phyloP scores from a whole-genome alignment of 2,888 invertebrate genomes.

The Plagiodera versicolora region DNA sequence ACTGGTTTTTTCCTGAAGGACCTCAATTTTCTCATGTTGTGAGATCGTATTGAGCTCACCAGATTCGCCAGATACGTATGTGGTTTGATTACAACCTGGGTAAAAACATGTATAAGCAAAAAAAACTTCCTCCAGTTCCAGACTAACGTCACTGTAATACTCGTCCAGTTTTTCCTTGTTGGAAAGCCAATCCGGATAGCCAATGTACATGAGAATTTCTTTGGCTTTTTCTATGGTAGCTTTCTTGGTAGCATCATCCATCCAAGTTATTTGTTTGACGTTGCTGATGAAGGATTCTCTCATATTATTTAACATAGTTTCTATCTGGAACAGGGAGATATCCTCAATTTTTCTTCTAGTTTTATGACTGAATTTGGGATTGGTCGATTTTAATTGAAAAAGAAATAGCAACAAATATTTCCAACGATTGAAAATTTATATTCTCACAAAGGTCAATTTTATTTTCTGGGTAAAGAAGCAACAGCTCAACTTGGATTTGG shows the following conservation, averaged over 20 bases:
- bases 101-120: too few relatives aligned
- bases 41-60: constrained; percentile 63
- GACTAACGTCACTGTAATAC: constrained; percentile 66
- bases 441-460: too few relatives aligned
- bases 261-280: constrained; percentile 70
- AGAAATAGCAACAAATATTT: too few relatives aligned
- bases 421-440: too few relatives aligned
- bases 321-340: constrained; percentile 64
- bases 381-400: too few relatives aligned
- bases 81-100: constrained; percentile 59
- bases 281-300: constrained; percentile 69
- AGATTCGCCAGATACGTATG: constrained; percentile 69
- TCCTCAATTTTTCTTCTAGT: too few relatives aligned
- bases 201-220: constrained; percentile 74
- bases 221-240: constrained; percentile 74
- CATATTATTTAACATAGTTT: constrained; percentile 72
- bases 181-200: constrained; percentile 77
- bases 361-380: too few relatives aligned
- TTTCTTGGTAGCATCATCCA: constrained; percentile 73
- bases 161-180: constrained; percentile 65
- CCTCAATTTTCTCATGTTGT: constrained; percentile 59
- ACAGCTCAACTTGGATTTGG: too few relatives aligned
- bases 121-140: too few relatives aligned
- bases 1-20: constrained; percentile 59
- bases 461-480: too few relatives aligned